Percentiles rank a stretch among this genome's conserved stretches.
Evolutionary conservation across 2,888 invertebrate species (phyloP).

Genomic region (Gordius sp.): DNA sequence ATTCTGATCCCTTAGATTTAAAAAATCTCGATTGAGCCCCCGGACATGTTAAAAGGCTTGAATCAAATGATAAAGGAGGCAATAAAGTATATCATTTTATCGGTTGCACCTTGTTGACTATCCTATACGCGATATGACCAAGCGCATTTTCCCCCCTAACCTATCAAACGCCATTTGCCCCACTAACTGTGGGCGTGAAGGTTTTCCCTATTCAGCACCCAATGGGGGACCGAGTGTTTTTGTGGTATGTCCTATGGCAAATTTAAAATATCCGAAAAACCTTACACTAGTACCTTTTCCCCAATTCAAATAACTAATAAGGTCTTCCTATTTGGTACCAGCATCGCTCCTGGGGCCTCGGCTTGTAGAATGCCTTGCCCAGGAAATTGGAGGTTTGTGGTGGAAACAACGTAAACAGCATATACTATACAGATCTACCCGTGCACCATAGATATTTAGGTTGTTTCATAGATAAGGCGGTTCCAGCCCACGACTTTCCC

Average conservation of each 20-base stretch:
- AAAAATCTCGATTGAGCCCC: too few species aligned
- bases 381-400: background rate
- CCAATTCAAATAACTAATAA: background rate
- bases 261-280: background rate
- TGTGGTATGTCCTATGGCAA: constrained; percentile 6
- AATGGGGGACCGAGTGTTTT: constrained; percentile 12
- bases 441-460: background rate
- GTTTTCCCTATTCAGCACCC: constrained; percentile 12
- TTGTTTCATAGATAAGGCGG: background rate
- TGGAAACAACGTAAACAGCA: constrained; percentile 7
- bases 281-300: background rate
- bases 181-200: background rate
- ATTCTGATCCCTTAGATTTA: too few species aligned
- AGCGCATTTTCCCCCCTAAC: background rate
- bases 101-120: background rate
- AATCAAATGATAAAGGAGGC: too few species aligned
- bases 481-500: background rate
- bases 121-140: background rate
- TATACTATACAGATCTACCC: background rate
- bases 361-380: constrained; percentile 6
- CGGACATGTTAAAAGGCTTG: too few species aligned
- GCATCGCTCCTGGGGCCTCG: background rate
- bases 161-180: background rate
- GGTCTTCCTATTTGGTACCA: background rate
- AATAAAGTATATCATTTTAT: background rate